Evolutionary conservation across 2,888 invertebrate species (phyloP), one percentile per base, ranked within the genome.

Genomic region (Helicoverpa assulta): DNA sequence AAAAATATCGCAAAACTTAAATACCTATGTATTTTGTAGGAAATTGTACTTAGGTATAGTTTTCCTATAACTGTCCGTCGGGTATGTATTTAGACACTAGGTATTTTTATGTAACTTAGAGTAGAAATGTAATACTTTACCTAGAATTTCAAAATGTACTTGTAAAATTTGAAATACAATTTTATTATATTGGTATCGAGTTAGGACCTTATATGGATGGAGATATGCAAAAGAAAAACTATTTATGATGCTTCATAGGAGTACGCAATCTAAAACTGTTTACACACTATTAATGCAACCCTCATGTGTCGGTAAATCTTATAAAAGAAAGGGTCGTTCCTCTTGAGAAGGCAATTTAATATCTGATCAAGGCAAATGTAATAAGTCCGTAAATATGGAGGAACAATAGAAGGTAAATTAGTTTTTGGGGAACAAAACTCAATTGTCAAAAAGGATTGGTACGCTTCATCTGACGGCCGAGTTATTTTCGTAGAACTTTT

Each of bases 401-500:
- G 92, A 93, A 94, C 92, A 94, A 93, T 92, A 89, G 89, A 89
- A 90, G 87, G 89, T 93, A 94, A 94, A 93, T 94, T 93, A 92
- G 92, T 93, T 94, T 92, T 90, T 86, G 90, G 91, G 90, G 88
- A 89, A 88, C 86, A 85, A 91, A 92, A 93, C 90, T 91, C 92
- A 86, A 93, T 94, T 93, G 92, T 89, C 89, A 88, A 88, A 89
- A 90, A 89, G 88, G 89, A 90, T 91, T 89, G 88, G 83, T 84
- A 77, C 82, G 88, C 86, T 86, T 88, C 87, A 86, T 86, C 83
- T 82, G 82, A 76, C 85, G 85, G 78, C 73, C 71, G 74, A 82
- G 71, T 81, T 87, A 82, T 86, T 83, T 85, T 80, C 68, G 73
- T 66, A 73, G 76, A 86, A 85, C 82, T 85, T 86, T 78, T 78